phyloP scores from a whole-genome alignment of 1,140 invertebrate genomes.

The Brachionus angularis region DNA sequence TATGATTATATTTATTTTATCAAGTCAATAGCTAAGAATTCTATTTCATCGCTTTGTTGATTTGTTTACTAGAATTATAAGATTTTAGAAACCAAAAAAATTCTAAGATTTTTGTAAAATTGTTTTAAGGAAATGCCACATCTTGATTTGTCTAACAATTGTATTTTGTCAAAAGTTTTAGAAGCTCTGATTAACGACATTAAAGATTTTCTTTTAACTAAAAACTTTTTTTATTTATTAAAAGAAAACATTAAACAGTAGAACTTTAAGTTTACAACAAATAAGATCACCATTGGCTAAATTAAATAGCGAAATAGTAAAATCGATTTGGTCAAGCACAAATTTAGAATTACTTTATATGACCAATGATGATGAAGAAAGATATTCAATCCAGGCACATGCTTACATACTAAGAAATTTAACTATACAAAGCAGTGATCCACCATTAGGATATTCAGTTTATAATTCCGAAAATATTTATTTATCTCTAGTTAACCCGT shows the following conservation, averaged over 20 bases:
- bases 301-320: conserved; percentile 58
- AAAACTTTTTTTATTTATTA: conserved; percentile 44
- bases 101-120: no score
- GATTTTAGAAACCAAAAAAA: no score
- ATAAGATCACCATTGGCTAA: conserved; percentile 56
- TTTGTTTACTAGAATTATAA: no score
- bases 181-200: no score
- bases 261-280: conserved; percentile 56
- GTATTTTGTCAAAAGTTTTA: no score
- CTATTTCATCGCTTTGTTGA: no score
- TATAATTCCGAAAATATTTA: conserved; percentile 56
- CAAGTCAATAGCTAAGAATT: no score
- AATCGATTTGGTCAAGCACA: conserved; percentile 61
- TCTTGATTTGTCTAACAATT: no score
- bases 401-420: conserved; percentile 60
- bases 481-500: conserved; percentile 36
- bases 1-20: no score
- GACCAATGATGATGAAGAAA: conserved; percentile 63
- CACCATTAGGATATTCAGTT: conserved; percentile 62
- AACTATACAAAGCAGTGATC: conserved; percentile 61
- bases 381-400: conserved; percentile 63
- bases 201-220: conserved; percentile 1
- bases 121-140: no score
- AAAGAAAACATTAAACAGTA: conserved; percentile 57
- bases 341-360: conserved; percentile 61